Evolutionary conservation across 1,140 invertebrate species (phyloP), one percentile per base, ranked within the genome.

Genomic region (Aethina tumida): DNA sequence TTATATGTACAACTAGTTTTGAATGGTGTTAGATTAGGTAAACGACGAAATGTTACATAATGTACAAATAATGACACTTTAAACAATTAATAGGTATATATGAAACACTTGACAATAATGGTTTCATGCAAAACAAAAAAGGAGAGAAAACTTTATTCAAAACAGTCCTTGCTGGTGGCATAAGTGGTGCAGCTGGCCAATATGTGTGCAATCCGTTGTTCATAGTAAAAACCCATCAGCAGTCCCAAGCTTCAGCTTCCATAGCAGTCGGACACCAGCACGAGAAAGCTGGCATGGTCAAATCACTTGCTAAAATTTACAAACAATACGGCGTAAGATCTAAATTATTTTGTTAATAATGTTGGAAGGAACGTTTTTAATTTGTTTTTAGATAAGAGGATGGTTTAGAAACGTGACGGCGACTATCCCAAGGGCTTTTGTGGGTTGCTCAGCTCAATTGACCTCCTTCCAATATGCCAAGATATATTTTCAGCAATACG

Each of bases 181-280:
- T 74, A 9, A 73, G 81, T 18, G 89, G 88, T 3, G 68, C 74
- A 24, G 49, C 81, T 28, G 88, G 86, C 9, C 79, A 80, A 9
- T 70, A 77, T 30, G 57, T 77, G 16, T 84, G 77, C 2, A 88
- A 83, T 54, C 88, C 87, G 1, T 76, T 90, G 37, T 90, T 84
- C 58, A 62, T 91, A 62, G 71, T 93, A 7, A 94, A 94, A 66
- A 91, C 84, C 0, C 84, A 92, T 51, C 59, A 93, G 9, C 90
- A 94, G 56, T 75, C 86, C 0, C 77, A 84, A 46, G 75, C 79
- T 0, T 74, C 78, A 1, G 64, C 67, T 30, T 64, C 70, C 9
- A 90, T 93, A 43, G 88, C 90, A 4, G 91, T 95, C 1, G 91
- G 91, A 1, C 74, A 82, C 63, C 92, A 95, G 52, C 90, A 93